phyloP scores from a whole-genome alignment of 2,113 vertebrate species.

The Rhodinocichla rosea region DNA sequence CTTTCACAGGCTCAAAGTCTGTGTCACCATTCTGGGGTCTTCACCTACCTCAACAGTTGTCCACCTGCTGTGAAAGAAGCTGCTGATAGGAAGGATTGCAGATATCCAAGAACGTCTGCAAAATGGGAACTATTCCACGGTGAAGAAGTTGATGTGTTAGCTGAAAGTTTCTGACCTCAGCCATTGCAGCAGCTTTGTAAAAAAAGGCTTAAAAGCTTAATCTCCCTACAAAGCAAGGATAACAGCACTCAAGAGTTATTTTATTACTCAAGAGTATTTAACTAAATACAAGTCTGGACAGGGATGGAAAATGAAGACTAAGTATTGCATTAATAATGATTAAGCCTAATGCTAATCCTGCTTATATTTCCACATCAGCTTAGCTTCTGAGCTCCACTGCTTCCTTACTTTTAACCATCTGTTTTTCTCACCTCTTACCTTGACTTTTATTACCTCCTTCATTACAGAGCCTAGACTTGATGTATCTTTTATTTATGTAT shows the following conservation, averaged over 20 bases:
- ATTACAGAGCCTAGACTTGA: not conserved
- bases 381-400: not conserved
- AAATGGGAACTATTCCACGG: not conserved
- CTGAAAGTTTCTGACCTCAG: not conserved
- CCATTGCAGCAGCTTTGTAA: not conserved
- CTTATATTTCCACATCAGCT: not conserved
- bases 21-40: not conserved
- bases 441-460: not conserved
- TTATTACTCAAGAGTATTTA: not conserved
- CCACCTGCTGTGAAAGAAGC: not conserved
- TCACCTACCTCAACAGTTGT: not conserved
- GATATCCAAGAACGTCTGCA: not conserved
- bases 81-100: not conserved
- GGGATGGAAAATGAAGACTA: not conserved
- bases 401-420: not conserved
- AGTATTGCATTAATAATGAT: slow-evolving; percentile 3
- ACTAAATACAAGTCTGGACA: not conserved
- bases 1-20: not conserved
- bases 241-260: not conserved
- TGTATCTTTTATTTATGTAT: not conserved
- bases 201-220: not conserved
- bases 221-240: not conserved
- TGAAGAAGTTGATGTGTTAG: not conserved
- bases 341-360: not conserved
- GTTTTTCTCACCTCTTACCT: not conserved